Evolutionary conservation across 2,797 vertebrate genomes (phyloP).

Genomic region (Neopelma chrysocephalum): DNA sequence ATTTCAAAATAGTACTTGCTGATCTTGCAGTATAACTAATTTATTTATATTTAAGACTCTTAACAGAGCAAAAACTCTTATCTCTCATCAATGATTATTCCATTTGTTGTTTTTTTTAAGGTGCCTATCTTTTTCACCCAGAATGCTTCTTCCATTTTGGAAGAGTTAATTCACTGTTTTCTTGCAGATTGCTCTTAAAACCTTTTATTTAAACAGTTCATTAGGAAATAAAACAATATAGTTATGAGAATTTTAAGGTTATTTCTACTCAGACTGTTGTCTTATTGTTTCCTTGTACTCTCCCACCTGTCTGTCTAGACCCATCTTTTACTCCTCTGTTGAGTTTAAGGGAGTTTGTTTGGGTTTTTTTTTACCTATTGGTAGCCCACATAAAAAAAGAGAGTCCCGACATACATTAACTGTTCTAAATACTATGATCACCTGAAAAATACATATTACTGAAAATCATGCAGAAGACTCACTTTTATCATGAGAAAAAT

Average conservation of each 20-base stretch:
- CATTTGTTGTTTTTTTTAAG: neutral
- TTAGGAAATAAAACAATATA: neutral
- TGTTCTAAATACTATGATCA: neutral
- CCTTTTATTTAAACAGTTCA: neutral
- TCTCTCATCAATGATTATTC: neutral
- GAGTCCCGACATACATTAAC: neutral
- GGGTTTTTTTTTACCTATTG: neutral
- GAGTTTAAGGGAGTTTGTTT: neutral
- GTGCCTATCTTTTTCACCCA: neutral
- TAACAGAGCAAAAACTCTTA: neutral
- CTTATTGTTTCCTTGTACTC: neutral
- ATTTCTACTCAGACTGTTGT: neutral
- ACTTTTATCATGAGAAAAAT: neutral
- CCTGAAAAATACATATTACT: neutral
- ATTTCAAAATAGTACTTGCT: neutral
- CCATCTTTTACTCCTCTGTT: neutral
- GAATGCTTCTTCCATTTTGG: neutral
- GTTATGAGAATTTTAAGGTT: neutral
- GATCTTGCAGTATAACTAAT: neutral
- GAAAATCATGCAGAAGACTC: neutral
- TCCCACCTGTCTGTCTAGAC: neutral
- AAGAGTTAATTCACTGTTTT: neutral
- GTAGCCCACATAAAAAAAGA: neutral
- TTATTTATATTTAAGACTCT: neutral
- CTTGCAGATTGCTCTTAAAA: neutral